phyloP scores from a whole-genome alignment of 2,113 vertebrate genomes.

The Urocynchramus pylzowi region DNA sequence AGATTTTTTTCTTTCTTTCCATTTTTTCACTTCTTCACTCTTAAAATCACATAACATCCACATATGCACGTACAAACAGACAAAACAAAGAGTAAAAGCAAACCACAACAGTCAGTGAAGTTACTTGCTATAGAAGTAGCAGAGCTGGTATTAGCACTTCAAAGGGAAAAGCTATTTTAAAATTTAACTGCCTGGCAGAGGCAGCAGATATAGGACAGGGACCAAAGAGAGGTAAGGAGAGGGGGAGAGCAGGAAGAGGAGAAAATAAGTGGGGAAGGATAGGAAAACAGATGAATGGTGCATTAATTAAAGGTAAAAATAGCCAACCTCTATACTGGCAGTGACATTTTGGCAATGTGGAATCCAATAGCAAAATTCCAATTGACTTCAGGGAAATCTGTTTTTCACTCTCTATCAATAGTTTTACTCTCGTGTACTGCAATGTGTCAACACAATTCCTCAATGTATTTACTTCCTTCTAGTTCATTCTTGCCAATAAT shows the following conservation, averaged over 20 bases:
- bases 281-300: not conserved
- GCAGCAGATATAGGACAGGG: slow-evolving; percentile 22
- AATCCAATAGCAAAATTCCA: not conserved
- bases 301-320: not conserved
- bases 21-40: not conserved
- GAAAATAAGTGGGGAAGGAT: not conserved
- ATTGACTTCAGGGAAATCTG: not conserved
- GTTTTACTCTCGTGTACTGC: not conserved
- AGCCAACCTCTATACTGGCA: not conserved
- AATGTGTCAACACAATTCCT: not conserved
- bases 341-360: not conserved
- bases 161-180: slow-evolving; percentile 63
- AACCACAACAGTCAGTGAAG: slow-evolving; percentile 7
- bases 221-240: not conserved
- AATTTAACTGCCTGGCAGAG: slow-evolving; percentile 63
- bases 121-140: slow-evolving; percentile 37
- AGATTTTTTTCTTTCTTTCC: not conserved
- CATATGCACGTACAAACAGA: not conserved
- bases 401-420: not conserved
- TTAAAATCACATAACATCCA: not conserved
- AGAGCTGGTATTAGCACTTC: slow-evolving; percentile 65
- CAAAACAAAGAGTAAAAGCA: slow-evolving; percentile 27
- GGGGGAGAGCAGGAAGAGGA: not conserved
- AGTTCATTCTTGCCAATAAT: not conserved
- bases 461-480: not conserved